Percentiles rank a stretch among this genome's conserved stretches.
Evolutionary conservation across 1,140 invertebrate species (phyloP).

Genomic region (Tachypleus tridentatus): DNA sequence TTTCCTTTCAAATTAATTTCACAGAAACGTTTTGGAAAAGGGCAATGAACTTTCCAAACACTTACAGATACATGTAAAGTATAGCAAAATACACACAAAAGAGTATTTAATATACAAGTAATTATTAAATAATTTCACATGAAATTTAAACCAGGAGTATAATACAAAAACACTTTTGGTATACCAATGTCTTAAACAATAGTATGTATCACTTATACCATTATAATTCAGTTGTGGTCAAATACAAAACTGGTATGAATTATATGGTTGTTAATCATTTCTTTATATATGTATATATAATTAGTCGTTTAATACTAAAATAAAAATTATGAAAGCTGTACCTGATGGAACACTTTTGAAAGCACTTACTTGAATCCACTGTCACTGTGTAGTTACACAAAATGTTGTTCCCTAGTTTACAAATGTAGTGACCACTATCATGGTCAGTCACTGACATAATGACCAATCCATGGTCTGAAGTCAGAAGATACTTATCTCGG

Average conservation of each 20-base stretch:
- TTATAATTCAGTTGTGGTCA: neutral
- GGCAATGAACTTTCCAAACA: too few species aligned
- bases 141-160: too few species aligned
- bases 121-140: too few species aligned
- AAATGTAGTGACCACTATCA: conserved; percentile 80
- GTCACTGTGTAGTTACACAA: conserved; percentile 85
- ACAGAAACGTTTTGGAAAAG: too few species aligned
- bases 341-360: neutral
- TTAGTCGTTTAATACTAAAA: neutral
- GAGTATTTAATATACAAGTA: too few species aligned
- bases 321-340: neutral
- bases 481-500: conserved; percentile 83
- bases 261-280: too few species aligned
- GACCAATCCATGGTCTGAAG: conserved; percentile 76
- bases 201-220: neutral
- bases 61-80: too few species aligned
- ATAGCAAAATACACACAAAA: too few species aligned
- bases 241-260: too few species aligned
- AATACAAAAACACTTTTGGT: too few species aligned
- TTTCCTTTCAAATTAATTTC: too few species aligned
- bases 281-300: neutral
- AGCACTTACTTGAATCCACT: conserved; percentile 53
- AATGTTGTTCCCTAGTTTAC: conserved; percentile 64
- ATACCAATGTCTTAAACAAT: neutral
- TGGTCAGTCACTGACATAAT: conserved; percentile 77